A percentile compares a stretch with the other conserved stretches of the same genome.
Conservation (phyloP, 2,888 invertebrate species). For the Dascillus cervinus region DNA sequence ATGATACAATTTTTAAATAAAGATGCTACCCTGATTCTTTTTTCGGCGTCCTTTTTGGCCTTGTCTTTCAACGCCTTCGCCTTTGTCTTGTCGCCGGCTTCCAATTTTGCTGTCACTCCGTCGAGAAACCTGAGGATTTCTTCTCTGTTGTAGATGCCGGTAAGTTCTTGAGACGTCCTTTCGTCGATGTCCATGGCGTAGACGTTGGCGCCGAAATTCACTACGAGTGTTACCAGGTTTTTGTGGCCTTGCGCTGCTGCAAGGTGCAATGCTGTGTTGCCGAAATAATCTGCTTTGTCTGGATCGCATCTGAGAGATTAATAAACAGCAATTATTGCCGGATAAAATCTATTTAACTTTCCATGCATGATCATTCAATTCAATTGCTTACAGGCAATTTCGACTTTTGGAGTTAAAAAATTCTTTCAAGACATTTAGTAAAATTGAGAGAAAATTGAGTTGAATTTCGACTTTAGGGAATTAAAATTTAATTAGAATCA, state of each 20-base stretch:
- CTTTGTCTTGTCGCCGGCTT: constrained; percentile 72
- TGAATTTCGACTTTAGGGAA: too few species aligned
- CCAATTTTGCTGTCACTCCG: constrained; percentile 71
- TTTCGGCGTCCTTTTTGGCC: constrained; percentile 81
- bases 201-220: constrained; percentile 89
- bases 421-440: too few species aligned
- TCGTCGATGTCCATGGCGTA: constrained; percentile 89
- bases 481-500: too few species aligned
- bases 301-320: constrained; percentile 73
- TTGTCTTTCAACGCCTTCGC: constrained; percentile 73
- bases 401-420: too few species aligned
- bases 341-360: too few species aligned
- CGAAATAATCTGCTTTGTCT: constrained; percentile 88
- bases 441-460: too few species aligned
- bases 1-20: neutral
- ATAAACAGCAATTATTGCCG: too few species aligned
- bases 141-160: constrained; percentile 78
- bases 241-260: constrained; percentile 86
- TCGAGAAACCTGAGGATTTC: constrained; percentile 86
- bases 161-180: constrained; percentile 85
- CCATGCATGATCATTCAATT: too few species aligned
- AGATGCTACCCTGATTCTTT: constrained; percentile 55
- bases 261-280: constrained; percentile 87
- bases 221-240: constrained; percentile 84
- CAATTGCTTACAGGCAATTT: too few species aligned